phyloP scores from a whole-genome alignment of 2,113 vertebrate species.

The Delphinus delphis region DNA sequence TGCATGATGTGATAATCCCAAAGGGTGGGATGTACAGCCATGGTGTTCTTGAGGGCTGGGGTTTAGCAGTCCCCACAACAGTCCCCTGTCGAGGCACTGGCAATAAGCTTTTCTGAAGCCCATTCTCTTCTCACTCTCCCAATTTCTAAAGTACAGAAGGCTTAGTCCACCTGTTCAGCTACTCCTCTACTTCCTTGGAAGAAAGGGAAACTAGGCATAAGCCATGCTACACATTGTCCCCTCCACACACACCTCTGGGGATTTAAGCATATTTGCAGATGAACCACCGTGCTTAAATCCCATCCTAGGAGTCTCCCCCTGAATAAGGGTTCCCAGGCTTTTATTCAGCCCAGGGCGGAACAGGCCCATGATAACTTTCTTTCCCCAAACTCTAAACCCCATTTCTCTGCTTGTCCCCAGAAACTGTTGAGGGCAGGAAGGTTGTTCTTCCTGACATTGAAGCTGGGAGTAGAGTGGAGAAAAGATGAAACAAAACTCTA shows the following conservation, averaged over 20 bases:
- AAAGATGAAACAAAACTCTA: not conserved
- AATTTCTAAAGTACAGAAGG: not conserved
- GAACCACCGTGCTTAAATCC: not conserved
- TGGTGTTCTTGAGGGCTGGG: not conserved
- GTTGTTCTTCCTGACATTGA: not conserved
- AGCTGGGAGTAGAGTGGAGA: not conserved
- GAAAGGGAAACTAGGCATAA: not conserved
- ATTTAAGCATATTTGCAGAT: not conserved
- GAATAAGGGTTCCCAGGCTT: not conserved
- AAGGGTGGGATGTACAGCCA: not conserved
- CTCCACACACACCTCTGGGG: not conserved
- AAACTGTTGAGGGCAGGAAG: not conserved
- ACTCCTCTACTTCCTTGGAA: not conserved
- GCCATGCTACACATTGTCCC: not conserved
- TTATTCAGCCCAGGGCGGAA: not conserved
- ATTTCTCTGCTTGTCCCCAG: not conserved
- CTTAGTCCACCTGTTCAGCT: not conserved
- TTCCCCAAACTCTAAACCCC: not conserved
- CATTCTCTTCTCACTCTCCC: not conserved
- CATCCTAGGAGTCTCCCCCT: not conserved
- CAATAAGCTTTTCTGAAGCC: not conserved
- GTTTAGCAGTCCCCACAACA: not conserved
- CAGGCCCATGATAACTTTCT: not conserved
- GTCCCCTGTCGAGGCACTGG: not conserved
- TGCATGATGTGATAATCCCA: not conserved